phyloP scores from a whole-genome alignment of 2,797 vertebrate species.

The Prionace glauca region DNA sequence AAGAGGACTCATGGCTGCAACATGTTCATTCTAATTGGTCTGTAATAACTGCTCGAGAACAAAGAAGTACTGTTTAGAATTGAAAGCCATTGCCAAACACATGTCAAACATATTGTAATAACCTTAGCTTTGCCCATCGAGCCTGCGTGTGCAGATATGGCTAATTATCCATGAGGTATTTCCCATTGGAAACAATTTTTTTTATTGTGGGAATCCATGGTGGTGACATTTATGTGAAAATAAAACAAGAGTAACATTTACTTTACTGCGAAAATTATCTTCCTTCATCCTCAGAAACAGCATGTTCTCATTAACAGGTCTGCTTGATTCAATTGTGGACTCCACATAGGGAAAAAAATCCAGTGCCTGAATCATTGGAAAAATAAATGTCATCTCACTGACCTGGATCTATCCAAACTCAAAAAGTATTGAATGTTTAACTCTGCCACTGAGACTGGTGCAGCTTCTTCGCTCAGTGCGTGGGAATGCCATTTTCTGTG shows the following conservation, averaged over 20 bases:
- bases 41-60: conserved; percentile 23
- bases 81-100: conserved; percentile 22
- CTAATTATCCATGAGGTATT: conserved; percentile 34
- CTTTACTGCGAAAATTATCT: conserved; percentile 24
- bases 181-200: conserved; percentile 17
- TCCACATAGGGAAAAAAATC: not conserved
- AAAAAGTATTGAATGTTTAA: not conserved
- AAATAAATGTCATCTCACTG: conserved; percentile 20
- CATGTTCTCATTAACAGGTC: conserved; percentile 20
- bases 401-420: not conserved
- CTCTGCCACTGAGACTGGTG: not conserved
- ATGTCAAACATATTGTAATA: conserved; percentile 34
- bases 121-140: not conserved
- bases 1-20: not conserved
- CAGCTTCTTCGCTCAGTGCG: not conserved
- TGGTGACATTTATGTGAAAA: not conserved
- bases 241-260: conserved; percentile 11
- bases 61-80: conserved; percentile 29
- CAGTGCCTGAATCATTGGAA: not conserved
- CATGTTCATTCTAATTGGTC: conserved; percentile 16
- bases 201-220: not conserved
- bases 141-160: not conserved
- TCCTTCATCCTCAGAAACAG: not conserved
- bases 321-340: not conserved
- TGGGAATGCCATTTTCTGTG: not conserved